Base-by-base conservation (phyloP, 2,888 invertebrate species). In the Hipparchia semele region DNA sequence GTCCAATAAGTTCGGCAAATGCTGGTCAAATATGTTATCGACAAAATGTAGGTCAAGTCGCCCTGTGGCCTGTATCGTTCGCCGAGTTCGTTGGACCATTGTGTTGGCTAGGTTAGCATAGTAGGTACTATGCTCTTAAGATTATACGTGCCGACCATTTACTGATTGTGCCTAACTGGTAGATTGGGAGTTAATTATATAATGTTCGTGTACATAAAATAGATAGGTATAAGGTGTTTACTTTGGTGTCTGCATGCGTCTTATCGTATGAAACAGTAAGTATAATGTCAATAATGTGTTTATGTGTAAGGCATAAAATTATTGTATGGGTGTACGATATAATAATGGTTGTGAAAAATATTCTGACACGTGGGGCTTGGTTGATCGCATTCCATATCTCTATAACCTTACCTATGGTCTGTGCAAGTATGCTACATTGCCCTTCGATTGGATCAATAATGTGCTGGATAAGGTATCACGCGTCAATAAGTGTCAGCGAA, bases 331-430 rank as follows among this genome's bases (percentile, higher is more conserved):
- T 74, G 75, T 73, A 68, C 70, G 64, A 71, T 53, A 53, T 65
- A 58, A 58, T 76, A 68, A 74, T 74, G 75, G 75, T 76, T 76
- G 75, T 76, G 75, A 76, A 72, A 71, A 66, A 23, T 65, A 64
- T 68, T 68, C 53, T 33, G 65, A 65, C 49, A 65, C 64, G 53
- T 54, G 65, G 59, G 68, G 60, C 58, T 60, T 60, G 59, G 60
- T 45, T 49, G 66, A 67, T 66, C 62, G 69, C 66, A 72, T 70
- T 70, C 66, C 70, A 49, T 65, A 49, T 60, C 51, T 58, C 45
- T 68, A 39, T 39, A 39, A 39, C 39, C 39, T 39, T 39, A 23
- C 23, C 0, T 23, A 39, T 39, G 39, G 39, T 39, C 39, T 39
- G 39, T 0, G 23, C 23, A 23, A 23, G 23, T 5, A 39, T 39